Evolutionary conservation across 2,113 vertebrate genomes (phyloP).

Genomic region (Capreolus pygargus): DNA sequence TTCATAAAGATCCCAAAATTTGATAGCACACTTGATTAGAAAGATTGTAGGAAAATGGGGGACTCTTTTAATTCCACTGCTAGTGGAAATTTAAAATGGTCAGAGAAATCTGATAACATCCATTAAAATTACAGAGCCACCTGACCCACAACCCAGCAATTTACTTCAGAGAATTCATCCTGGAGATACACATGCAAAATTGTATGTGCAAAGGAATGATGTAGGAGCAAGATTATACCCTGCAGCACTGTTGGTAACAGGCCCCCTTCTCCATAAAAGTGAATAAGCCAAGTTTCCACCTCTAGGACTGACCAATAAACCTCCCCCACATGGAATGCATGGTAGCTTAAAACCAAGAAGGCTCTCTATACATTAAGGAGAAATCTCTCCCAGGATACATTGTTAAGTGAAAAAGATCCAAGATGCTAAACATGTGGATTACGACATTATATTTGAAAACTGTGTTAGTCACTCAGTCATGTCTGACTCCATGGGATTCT

Average conservation of each 20-base stretch:
- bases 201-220: rapidly evolving
- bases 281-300: not conserved
- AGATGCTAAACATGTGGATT: not conserved
- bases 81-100: not conserved
- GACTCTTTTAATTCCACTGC: too few species aligned
- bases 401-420: not conserved
- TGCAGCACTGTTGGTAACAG: rapidly evolving
- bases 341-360: not conserved
- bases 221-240: too few species aligned
- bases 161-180: not conserved
- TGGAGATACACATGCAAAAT: not conserved
- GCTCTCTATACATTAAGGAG: too few species aligned
- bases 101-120: not conserved
- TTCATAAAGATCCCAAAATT: not conserved
- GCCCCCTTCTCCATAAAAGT: not conserved
- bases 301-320: not conserved
- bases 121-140: not conserved
- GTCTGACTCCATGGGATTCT: not conserved
- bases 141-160: not conserved
- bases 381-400: not conserved
- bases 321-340: rapidly evolving
- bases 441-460: not conserved
- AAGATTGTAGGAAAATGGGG: not conserved
- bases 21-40: not conserved
- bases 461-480: not conserved